Conservation (phyloP, 64 coral and sea anemone genomes). For the Trachythela sp. region DNA sequence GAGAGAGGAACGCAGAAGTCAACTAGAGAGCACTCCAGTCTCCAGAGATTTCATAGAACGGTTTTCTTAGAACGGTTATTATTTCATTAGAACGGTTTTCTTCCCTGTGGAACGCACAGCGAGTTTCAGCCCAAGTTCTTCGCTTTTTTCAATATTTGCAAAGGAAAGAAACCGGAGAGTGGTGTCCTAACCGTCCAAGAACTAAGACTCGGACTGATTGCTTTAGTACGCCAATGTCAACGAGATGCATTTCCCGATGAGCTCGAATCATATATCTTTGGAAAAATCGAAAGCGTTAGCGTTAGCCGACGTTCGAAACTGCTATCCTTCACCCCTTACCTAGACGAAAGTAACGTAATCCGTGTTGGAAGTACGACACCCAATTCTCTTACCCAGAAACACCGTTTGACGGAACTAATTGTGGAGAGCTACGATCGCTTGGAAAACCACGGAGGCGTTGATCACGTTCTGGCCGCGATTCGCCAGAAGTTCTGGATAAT, state of each 20-base stretch:
- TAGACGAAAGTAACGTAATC: not conserved
- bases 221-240: not conserved
- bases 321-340: not conserved
- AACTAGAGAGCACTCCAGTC: too few species aligned
- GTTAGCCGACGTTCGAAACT: not conserved
- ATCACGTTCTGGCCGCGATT: not conserved
- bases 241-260: not conserved
- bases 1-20: not conserved
- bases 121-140: not conserved
- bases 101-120: not conserved
- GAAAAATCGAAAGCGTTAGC: not conserved
- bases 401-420: not conserved
- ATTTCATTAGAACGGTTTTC: not conserved
- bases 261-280: not conserved
- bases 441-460: not conserved
- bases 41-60: too few species aligned
- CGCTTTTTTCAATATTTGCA: not conserved
- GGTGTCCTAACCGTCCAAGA: not conserved
- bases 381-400: not conserved
- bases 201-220: not conserved
- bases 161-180: not conserved
- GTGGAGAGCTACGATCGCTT: not conserved
- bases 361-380: not conserved
- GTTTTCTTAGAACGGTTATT: too few species aligned
- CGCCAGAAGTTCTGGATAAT: not conserved